Percentiles rank a stretch among this genome's conserved stretches.
Evolutionary conservation across 1,140 invertebrate genomes (phyloP).

Genomic region (Sinonovacula constricta): DNA sequence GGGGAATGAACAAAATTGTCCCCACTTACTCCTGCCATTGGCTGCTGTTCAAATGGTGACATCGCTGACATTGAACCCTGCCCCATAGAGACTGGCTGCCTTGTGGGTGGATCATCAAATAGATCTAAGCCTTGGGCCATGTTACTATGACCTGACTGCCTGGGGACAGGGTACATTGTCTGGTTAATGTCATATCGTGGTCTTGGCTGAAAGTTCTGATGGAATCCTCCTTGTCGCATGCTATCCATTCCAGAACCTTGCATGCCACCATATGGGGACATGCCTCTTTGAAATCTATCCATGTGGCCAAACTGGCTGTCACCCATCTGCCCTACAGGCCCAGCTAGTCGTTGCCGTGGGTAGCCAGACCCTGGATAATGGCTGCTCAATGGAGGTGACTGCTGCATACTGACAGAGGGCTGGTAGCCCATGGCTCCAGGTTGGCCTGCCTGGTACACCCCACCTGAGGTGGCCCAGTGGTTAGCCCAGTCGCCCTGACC

Average conservation of each 20-base stretch:
- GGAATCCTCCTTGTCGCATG: too few species aligned
- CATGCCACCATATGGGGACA: too few species aligned
- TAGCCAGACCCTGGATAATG: neutral
- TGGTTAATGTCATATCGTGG: too few species aligned
- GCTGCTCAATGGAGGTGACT: neutral
- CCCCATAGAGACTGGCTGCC: too few species aligned
- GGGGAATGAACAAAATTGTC: neutral
- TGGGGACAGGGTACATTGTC: neutral
- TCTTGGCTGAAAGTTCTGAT: too few species aligned
- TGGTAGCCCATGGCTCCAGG: neutral
- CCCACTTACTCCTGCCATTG: neutral
- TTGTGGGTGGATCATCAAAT: too few species aligned
- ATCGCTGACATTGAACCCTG: neutral
- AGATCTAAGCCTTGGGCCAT: neutral
- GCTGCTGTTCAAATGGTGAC: neutral
- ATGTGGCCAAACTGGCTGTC: too few species aligned
- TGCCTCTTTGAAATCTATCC: too few species aligned
- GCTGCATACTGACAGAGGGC: neutral
- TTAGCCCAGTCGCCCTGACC: too few species aligned
- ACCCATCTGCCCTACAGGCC: too few species aligned
- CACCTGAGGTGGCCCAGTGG: neutral
- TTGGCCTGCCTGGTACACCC: neutral
- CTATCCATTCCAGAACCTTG: too few species aligned
- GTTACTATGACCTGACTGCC: neutral
- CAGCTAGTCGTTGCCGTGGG: too few species aligned